Evolutionary conservation across 2,113 vertebrate species (phyloP), one percentile per base, ranked within the genome.

Genomic region (Aleadryas rufinucha): DNA sequence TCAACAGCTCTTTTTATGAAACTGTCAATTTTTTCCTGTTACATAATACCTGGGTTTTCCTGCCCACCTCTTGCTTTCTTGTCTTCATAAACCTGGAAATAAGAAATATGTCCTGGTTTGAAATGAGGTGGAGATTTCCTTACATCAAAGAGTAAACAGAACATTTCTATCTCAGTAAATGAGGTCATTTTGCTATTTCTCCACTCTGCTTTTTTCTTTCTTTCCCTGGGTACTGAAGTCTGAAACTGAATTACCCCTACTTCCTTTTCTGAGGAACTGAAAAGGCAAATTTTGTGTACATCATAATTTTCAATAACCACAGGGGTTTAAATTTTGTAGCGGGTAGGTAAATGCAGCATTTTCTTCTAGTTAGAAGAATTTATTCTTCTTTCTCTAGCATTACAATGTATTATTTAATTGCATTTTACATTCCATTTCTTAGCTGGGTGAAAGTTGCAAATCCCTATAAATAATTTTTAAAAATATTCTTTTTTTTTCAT

Each of bases 141-240:
- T 75, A 90, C 88, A 95, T 97, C 92, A 93, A 94, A 93, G 87
- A 35, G 50, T 75, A 94, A 97, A 90, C 77, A 71, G 24, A 54
- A 54, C 41, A 54, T 79, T 89, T 87, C 84, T 80, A 7, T 31
- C 76, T 75, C 18, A 5, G 69, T 65, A 97, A 97, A 96, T 42
- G 75, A 96, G 90, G 79, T 94, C 50, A 84, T 88, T 92, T 83
- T 93, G 15, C 64, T 95, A 65, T 83, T 95, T 66, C 49, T 89
- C 66, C 16, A 20, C 28, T 83, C 54, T 74, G 15, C 3, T 84
- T 93, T 86, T 53, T 90, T 47, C 8, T 92, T 76, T 61, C 41
- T 93, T 88, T 90, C 83, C 83, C 93, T 78, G 26, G 68, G 74
- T 90, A 89, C 50, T 56, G 23, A 94, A 82, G 24, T 45, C 68